phyloP scores from a whole-genome alignment of 2,797 vertebrate species.

The Tenualosa thibaudeaui region DNA sequence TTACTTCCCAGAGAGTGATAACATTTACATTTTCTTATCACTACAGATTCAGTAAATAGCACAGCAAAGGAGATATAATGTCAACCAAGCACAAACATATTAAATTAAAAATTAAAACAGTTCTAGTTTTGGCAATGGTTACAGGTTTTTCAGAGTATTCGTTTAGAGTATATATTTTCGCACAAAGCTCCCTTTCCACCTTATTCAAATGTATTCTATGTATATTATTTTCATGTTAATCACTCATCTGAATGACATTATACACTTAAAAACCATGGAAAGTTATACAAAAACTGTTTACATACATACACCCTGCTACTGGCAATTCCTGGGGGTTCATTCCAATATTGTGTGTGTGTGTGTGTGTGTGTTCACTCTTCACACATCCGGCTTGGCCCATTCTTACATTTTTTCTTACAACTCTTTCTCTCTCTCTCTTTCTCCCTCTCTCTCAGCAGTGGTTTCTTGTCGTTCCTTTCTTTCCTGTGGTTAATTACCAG shows the following conservation, averaged over 20 bases:
- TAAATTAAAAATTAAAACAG: neutral
- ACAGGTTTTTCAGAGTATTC: neutral
- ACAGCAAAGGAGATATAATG: neutral
- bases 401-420: neutral
- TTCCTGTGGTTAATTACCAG: constrained; percentile 65
- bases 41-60: constrained; percentile 41
- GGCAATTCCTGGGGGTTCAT: neutral
- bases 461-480: constrained; percentile 36
- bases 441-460: constrained; percentile 7
- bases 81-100: neutral
- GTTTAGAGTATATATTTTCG: neutral
- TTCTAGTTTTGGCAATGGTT: neutral
- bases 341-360: neutral
- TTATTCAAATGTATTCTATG: neutral
- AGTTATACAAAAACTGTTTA: neutral
- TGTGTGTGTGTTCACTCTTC: neutral
- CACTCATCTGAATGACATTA: too few species aligned
- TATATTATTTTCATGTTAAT: too few species aligned
- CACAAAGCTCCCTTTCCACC: neutral
- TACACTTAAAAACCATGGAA: too few species aligned
- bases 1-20: constrained; percentile 43
- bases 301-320: neutral
- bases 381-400: constrained; percentile 2
- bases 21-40: constrained; percentile 49
- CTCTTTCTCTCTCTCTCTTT: neutral